A percentile compares a stretch with the other conserved stretches of the same genome.
phyloP scores from a whole-genome alignment of 2,797 vertebrate species.

The Hippoglossus hippoglossus region DNA sequence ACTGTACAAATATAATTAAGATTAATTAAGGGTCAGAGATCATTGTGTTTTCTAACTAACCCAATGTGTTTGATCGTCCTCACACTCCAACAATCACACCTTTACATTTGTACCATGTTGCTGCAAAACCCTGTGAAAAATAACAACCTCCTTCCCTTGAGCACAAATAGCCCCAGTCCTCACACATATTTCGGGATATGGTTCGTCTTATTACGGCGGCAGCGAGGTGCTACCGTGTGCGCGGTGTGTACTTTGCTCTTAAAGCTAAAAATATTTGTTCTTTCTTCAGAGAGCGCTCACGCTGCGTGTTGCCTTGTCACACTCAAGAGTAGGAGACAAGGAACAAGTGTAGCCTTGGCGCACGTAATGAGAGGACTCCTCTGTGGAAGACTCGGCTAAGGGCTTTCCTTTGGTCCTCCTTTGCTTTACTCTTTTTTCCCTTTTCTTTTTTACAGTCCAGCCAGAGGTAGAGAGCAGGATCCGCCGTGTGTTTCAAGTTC shows the following conservation, averaged over 20 bases:
- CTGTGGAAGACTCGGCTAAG: neutral
- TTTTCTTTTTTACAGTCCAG: slow-evolving; percentile 14
- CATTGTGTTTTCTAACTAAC: neutral
- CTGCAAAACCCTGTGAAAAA: slow-evolving; percentile 19
- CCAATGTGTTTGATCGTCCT: slow-evolving; percentile 3
- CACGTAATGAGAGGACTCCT: slow-evolving; percentile 6
- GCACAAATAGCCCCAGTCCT: slow-evolving; percentile 35
- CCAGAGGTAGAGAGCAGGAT: slow-evolving; percentile 3
- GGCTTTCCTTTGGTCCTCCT: neutral
- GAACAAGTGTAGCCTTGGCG: neutral
- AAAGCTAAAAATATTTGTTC: slow-evolving; percentile 43
- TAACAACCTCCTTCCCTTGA: slow-evolving; percentile 16
- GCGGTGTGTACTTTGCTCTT: slow-evolving; percentile 18
- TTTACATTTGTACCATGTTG: slow-evolving; percentile 4
- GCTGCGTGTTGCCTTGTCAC: neutral
- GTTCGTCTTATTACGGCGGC: slow-evolving; percentile 23
- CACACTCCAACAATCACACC: neutral
- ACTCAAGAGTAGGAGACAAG: neutral
- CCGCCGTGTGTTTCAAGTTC: slow-evolving; percentile 7
- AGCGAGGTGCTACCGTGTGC: slow-evolving; percentile 9
- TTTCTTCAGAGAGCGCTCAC: slow-evolving; percentile 1
- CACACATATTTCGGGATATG: slow-evolving; percentile 35
- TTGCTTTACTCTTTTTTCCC: slow-evolving; percentile 3
- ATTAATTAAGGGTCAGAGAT: neutral
- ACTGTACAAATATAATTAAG: neutral